phyloP scores from a whole-genome alignment of 2,888 invertebrate genomes.

The Parelbella ahira region DNA sequence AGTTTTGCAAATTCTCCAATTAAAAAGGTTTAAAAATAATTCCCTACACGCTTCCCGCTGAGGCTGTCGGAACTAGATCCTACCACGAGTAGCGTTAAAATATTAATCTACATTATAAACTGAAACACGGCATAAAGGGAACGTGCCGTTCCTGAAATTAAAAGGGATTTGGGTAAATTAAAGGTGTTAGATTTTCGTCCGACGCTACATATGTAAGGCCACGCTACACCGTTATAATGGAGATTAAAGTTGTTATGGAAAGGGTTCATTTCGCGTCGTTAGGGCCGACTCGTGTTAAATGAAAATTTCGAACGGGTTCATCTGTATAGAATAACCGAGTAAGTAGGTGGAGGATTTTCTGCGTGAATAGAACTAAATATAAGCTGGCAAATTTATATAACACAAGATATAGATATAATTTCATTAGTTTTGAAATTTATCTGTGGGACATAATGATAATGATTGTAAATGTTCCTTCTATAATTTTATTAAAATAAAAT shows the following conservation, averaged over 20 bases:
- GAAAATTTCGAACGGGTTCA: constrained; percentile 22
- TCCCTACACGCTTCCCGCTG: background rate
- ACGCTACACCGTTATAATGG: constrained; percentile 26
- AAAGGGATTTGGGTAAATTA: constrained; percentile 63
- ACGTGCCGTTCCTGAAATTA: constrained; percentile 62
- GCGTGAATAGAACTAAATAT: no score
- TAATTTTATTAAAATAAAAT: no score
- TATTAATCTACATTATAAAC: constrained; percentile 53
- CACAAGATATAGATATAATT: no score
- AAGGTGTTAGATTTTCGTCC: constrained; percentile 50
- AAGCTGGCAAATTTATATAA: no score
- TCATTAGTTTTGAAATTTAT: no score
- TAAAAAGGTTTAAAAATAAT: constrained; percentile 9
- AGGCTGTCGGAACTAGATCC: constrained; percentile 13
- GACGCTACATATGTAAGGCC: constrained; percentile 22
- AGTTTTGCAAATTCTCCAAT: no score
- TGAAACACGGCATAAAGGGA: constrained; percentile 40
- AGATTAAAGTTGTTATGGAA: constrained; percentile 30
- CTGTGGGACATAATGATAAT: no score
- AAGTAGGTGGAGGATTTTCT: no score
- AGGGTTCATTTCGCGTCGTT: constrained; percentile 28
- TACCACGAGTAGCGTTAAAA: constrained; percentile 41
- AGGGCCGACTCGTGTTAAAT: constrained; percentile 26
- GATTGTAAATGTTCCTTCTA: no score
- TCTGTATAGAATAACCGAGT: no score